phyloP scores from a whole-genome alignment of 1,140 invertebrate species.

The Drosophila aff. region DNA sequence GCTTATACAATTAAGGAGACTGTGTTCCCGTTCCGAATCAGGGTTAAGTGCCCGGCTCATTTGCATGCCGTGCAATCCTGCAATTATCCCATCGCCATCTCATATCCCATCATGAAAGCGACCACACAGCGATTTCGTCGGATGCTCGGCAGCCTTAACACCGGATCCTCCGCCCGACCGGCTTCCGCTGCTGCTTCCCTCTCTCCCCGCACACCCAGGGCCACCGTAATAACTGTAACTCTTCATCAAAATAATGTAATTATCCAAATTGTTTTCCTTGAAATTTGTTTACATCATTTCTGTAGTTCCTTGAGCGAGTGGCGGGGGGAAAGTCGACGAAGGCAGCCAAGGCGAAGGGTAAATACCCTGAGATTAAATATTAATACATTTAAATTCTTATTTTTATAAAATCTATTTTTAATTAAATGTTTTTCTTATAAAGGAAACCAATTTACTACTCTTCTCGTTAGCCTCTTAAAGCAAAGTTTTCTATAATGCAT shows the following conservation, averaged over 20 bases:
- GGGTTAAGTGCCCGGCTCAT: constrained; percentile 43
- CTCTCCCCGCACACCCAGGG: not conserved
- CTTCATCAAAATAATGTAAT: constrained; percentile 82
- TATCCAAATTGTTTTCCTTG: constrained; percentile 83
- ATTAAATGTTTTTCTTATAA: not conserved
- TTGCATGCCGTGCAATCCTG: constrained; percentile 45
- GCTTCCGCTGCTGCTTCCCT: not conserved
- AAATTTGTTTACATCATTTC: constrained; percentile 82
- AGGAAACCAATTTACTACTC: not conserved
- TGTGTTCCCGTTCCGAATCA: constrained; percentile 26
- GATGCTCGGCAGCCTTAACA: constrained; percentile 15
- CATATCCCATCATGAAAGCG: constrained; percentile 40
- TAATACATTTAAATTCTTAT: not conserved
- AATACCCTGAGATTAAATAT: not conserved
- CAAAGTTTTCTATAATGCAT: not conserved
- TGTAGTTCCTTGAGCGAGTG: constrained; percentile 45
- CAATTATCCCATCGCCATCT: constrained; percentile 52
- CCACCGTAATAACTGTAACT: constrained; percentile 69
- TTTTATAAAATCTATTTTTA: not conserved
- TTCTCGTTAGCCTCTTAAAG: not conserved
- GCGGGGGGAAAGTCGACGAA: constrained; percentile 35
- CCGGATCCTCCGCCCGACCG: constrained; percentile 3
- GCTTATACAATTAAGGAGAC: constrained; percentile 22
- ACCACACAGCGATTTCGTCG: constrained; percentile 58
- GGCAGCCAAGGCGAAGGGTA: not conserved